Percentiles rank a stretch among this genome's conserved stretches.
These are phyloP conservation scores for Osmerus mordax DNA, from an alignment of 2,113 vertebrate genomes.

Conservation along the genomic window DNA sequence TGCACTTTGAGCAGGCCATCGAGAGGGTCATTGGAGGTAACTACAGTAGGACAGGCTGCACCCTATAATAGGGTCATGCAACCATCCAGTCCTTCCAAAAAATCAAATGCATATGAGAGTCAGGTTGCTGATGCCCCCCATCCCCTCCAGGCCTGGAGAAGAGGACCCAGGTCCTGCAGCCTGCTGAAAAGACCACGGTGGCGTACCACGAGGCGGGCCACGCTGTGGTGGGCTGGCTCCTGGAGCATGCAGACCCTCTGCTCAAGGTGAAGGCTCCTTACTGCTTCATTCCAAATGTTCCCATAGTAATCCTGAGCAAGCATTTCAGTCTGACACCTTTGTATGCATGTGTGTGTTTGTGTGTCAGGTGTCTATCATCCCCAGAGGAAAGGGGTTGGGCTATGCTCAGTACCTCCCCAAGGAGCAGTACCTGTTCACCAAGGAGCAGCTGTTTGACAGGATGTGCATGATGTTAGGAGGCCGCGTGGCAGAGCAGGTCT, in stretches of 20 bases:
- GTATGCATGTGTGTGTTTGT: not conserved
- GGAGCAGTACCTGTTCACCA: slow-evolving; percentile 64
- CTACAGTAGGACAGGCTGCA: not conserved
- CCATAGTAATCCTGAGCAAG: not conserved
- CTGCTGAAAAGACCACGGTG: slow-evolving; percentile 57
- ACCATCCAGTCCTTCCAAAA: too few species aligned
- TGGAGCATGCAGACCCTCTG: slow-evolving; percentile 62
- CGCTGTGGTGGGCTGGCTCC: slow-evolving; percentile 66
- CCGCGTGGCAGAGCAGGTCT: slow-evolving; percentile 67
- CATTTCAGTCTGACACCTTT: not conserved
- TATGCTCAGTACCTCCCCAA: slow-evolving; percentile 67
- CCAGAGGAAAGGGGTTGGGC: slow-evolving; percentile 61
- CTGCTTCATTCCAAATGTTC: not conserved
- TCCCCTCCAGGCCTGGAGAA: slow-evolving; percentile 66
- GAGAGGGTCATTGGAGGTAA: slow-evolving; percentile 70
- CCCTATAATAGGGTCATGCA: too few species aligned
- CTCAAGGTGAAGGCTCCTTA: slow-evolving; percentile 54
- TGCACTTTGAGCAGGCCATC: slow-evolving; percentile 67
- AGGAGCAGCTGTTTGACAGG: slow-evolving; percentile 66
- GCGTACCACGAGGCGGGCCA: slow-evolving; percentile 69
- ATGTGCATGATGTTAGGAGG: slow-evolving; percentile 72
- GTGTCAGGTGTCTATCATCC: slow-evolving; percentile 69
- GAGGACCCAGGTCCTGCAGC: slow-evolving; percentile 68
- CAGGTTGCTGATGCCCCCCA: not conserved
- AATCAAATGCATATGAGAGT: too few species aligned